Base-by-base conservation (phyloP, 2,888 invertebrate genomes). In the Rotaria sp. region DNA sequence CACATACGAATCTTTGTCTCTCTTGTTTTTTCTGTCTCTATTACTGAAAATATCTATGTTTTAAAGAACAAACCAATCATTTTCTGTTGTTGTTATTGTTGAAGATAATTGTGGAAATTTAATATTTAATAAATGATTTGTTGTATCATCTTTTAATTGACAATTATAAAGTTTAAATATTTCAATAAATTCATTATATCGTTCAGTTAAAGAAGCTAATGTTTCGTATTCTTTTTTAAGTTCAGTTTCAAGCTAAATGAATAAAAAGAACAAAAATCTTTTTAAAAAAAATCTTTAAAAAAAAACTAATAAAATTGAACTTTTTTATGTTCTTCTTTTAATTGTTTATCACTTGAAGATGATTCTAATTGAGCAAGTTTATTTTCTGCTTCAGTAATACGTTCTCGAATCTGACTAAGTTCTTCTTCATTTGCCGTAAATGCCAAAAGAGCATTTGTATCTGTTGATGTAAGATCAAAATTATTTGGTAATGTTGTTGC, bases 351-450 rank as follows among this genome's bases (percentile, higher is more conserved):
- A 24, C 24, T n/a, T n/a, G 80, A 45, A 2, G 26, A 26, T n/a
- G 26, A 45, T n/a, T 80, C 80, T n/a, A 80, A 80, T 45, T 80
- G 45, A 26, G 26, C 1, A 45, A 80, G 45, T 45, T 45, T 41
- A 38, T 24, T 80, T 45, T 80, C 80, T 45, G 80, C 45, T 10
- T 80, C 80, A 21, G 1, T n/a, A 24, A 80, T 45, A 26, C 45
- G 41, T 45, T 45, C 24, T 11, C 45, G 41, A 80, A 80, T 41
- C 45, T 80, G 80, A 26, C 4, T 26, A 38, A 80, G 26, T 80
- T 80, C 80, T 80, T 80, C 80, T 80, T 80, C 80, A 80, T 80
- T 80, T 1, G 80, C 80, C 4, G 80, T 41, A 45, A 80, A 80
- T 80, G 80, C 80, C 13, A 80, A 10, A 45, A 80, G 45, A 45